Evolutionary conservation across 2,797 vertebrate genomes (phyloP), one percentile per base, ranked within the genome.

Genomic region (Gymnoscopelus braueri): DNA sequence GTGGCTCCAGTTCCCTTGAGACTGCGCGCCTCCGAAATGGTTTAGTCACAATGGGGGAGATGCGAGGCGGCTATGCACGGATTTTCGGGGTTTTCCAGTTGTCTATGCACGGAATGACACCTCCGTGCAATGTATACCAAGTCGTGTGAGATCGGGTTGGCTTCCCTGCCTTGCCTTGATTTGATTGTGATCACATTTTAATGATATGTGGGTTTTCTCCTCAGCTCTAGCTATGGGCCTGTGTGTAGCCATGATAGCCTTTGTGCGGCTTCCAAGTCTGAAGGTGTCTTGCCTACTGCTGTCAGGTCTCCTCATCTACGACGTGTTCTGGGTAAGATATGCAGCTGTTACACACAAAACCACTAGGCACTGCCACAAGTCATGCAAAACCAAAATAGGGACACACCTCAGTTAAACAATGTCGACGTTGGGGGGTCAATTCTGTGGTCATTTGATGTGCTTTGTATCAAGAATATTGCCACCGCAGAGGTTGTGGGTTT

Each of bases 221-320:
- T 26, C 84, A 98, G 97, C 97, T 80, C 93, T 99, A 86, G 98
- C 98, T 69, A 99, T 99, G 98, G 98, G 98, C 70, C 94, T 99
- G 75, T 99, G 98, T 75, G 98, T 99, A 1, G 98, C 98, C 85
- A 99, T 99, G 98, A 99, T 99, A 39, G 98, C 98, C 88, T 99
- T 99, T 4, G 98, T 99, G 84, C 96, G 98, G 78, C 95, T 99
- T 81, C 98, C 98, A 53, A 99, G 98, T 92, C 96, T 99, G 84
- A 99, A 99, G 94, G 98, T 99, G 79, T 99, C 98, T 65, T 99
- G 98, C 89, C 94, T 99, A 92, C 94, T 99, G 62, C 95, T 99
- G 84, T 99, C 98, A 44, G 98, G 98, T 77, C 94, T 99, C 67
- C 96, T 99, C 85, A 98, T 99, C 91, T 99, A 99, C 74, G 98